phyloP scores from a whole-genome alignment of 2,113 vertebrate genomes.

The Rana temporaria region DNA sequence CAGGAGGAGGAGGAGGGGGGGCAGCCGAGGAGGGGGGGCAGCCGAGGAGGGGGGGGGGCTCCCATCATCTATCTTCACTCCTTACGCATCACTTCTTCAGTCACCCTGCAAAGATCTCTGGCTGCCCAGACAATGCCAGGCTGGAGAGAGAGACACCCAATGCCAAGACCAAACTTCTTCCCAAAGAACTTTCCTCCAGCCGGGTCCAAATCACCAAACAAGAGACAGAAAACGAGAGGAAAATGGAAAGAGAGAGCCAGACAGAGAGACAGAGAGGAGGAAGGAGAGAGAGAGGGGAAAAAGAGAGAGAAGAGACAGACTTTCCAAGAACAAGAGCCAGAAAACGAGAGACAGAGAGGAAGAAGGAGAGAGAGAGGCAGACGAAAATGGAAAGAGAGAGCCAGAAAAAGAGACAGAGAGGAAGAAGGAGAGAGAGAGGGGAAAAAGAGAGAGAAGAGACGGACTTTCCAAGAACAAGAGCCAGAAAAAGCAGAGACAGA shows the following conservation, averaged over 20 bases:
- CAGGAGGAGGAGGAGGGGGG: conserved; percentile 11
- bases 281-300: neutral
- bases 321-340: too few species aligned
- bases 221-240: neutral
- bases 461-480: too few species aligned
- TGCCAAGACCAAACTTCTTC: too few species aligned
- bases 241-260: neutral
- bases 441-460: too few species aligned
- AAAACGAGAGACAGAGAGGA: neutral
- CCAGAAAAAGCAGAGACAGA: neutral
- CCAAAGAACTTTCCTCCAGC: too few species aligned
- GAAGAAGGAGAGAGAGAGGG: neutral
- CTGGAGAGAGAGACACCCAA: too few species aligned
- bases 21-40: neutral
- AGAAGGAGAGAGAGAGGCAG: neutral
- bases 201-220: too few species aligned
- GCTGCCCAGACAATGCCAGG: neutral
- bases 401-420: neutral
- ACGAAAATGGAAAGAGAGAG: neutral
- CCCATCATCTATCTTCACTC: conserved; percentile 21
- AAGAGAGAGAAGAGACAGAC: neutral
- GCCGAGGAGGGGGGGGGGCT: neutral
- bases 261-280: neutral
- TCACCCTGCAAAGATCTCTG: neutral
- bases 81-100: conserved; percentile 9